Evolutionary conservation across 2,797 vertebrate genomes (phyloP), one percentile per base, ranked within the genome.

Genomic region (Tapirus indicus): DNA sequence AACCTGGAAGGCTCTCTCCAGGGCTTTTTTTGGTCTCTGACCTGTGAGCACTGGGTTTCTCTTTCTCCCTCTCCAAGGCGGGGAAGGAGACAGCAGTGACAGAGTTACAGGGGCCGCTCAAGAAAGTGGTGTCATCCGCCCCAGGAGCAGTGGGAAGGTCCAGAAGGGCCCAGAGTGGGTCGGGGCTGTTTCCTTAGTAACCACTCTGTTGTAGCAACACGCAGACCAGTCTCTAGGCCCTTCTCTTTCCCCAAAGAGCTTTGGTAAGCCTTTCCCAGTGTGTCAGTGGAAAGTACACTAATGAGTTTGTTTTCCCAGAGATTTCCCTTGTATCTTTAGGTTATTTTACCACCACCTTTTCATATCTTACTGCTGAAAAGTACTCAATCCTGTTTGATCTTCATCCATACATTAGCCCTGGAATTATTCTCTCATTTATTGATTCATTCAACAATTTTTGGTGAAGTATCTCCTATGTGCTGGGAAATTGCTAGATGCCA

Each of bases 301-400:
- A 96, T 58, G 95, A 97, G 96, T 98, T 98, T 94, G 47, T 69
- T 96, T 97, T 94, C 89, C 89, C 66, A 58, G 91, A 88, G 95
- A 97, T 97, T 97, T 98, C 88, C 97, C 29, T 82, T 44, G 27
- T n/a, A 56, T 17, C 35, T 47, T 91, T 27, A 47, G 38, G 41
- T 56, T 41, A 32, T 78, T 18, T 82, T 52, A 77, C 27, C 86
- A 7, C 44, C 54, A 74, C 14, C 3, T 80, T 69, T 79, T 77
- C 47, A 69, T 35, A 77, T 29, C 47, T 58, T 66, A 35, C n/a
- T 12, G 18, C n/a, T 88, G 47, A 52, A 77, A 71, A 80, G 29
- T 44, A 41, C 32, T 83, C 77, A 79, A 2, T n/a, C 41, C 23
- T 68, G 20, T 66, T 54, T 25, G 47, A 41, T 83, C 69, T 77